Percentiles rank a stretch among this genome's conserved stretches.
These are phyloP conservation scores for Molanna angustata DNA, from an alignment of 2,888 invertebrate genomes.

Conservation along the genomic window DNA sequence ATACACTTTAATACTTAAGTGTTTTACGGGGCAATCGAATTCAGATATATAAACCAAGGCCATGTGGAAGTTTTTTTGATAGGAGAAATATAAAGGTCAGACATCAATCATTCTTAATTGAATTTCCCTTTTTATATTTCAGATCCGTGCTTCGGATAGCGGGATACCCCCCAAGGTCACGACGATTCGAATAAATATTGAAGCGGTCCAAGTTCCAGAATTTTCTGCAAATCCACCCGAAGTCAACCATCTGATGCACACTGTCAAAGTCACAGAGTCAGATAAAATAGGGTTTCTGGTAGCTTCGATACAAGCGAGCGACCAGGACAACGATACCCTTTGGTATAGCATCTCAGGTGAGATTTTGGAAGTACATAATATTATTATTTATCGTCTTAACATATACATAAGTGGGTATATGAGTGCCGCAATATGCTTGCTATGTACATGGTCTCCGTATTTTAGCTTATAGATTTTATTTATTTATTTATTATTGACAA, in stretches of 20 bases:
- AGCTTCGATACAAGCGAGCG: constrained; percentile 69
- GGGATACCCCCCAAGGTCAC: constrained; percentile 67
- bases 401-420: too few relatives aligned
- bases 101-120: too few relatives aligned
- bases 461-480: constrained; percentile 8
- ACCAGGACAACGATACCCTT: constrained; percentile 73
- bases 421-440: too few relatives aligned
- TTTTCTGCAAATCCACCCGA: constrained; percentile 60
- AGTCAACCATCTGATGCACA: constrained; percentile 57
- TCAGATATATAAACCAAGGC: too few relatives aligned
- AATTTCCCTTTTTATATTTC: too few relatives aligned
- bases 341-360: constrained; percentile 81
- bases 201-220: constrained; percentile 58
- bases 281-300: constrained; percentile 78
- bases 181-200: constrained; percentile 67
- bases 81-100: too few relatives aligned
- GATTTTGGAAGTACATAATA: too few relatives aligned
- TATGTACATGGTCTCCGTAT: neutral
- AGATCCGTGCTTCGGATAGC: constrained; percentile 73
- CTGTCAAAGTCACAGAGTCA: constrained; percentile 68
- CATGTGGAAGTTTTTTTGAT: too few relatives aligned
- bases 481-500: too few relatives aligned
- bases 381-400: too few relatives aligned
- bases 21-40: too few relatives aligned
- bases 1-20: too few relatives aligned